These are phyloP conservation scores for Merluccius polli DNA, from an alignment of 2,797 vertebrate species.

Conservation along the genomic window DNA sequence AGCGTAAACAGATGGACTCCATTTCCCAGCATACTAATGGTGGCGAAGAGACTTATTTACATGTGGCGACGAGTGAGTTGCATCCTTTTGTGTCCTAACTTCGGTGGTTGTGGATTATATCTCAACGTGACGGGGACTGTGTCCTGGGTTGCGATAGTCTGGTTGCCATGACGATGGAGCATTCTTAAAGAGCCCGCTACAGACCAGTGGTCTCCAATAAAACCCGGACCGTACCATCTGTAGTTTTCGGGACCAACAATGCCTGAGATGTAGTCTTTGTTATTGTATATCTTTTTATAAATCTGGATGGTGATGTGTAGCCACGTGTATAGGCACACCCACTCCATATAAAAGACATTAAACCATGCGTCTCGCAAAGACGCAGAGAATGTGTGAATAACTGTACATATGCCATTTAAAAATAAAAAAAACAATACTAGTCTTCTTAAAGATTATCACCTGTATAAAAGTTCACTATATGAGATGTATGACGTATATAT, in stretches of 20 bases:
- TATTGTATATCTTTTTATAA: conserved; percentile 29
- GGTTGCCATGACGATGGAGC: conserved; percentile 29
- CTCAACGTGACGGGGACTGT: conserved; percentile 43
- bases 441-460: conserved; percentile 48
- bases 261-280: conserved; percentile 30
- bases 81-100: conserved; percentile 10
- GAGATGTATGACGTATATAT: conserved; percentile 88
- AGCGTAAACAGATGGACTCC: background rate
- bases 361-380: conserved; percentile 13
- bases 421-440: conserved; percentile 42
- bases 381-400: conserved; percentile 54
- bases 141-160: conserved; percentile 36
- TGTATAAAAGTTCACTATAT: conserved; percentile 66
- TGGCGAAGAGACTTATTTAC: conserved; percentile 21
- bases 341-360: conserved; percentile 30
- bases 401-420: conserved; percentile 56
- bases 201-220: conserved; percentile 7
- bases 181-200: conserved; percentile 16
- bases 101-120: conserved; percentile 54
- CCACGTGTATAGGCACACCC: conserved; percentile 19
- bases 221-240: conserved; percentile 13
- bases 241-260: conserved; percentile 21
- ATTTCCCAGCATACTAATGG: conserved; percentile 9
- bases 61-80: background rate
- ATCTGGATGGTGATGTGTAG: conserved; percentile 24